These are phyloP conservation scores for Pempheris klunzingeri DNA, from an alignment of 2,797 vertebrate species.

Conservation along the genomic window DNA sequence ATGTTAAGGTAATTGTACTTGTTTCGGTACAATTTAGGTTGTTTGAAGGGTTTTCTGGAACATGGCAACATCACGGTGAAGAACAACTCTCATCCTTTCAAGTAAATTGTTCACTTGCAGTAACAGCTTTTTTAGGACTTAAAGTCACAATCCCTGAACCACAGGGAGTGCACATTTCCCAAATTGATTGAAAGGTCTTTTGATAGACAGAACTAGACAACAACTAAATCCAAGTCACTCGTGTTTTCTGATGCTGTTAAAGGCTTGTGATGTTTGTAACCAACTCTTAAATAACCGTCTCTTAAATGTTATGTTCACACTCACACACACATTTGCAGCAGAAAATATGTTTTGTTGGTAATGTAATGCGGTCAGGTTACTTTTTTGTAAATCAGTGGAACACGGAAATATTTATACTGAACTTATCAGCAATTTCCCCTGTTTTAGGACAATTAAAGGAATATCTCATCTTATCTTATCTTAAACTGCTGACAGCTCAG, in stretches of 20 bases:
- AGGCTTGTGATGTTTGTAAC: neutral
- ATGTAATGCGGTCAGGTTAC: neutral
- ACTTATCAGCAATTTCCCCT: too few species aligned
- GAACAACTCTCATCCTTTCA: slow-evolving; percentile 10
- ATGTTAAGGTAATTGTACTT: slow-evolving; percentile 14
- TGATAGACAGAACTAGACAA: neutral
- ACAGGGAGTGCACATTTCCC: neutral
- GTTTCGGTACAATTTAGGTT: slow-evolving; percentile 36
- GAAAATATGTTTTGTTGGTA: neutral
- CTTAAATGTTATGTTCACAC: neutral
- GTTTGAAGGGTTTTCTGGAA: slow-evolving; percentile 37
- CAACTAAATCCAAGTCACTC: neutral
- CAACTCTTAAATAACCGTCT: neutral
- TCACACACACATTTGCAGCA: neutral
- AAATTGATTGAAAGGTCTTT: neutral
- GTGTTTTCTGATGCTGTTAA: neutral
- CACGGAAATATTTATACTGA: neutral
- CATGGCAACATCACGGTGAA: neutral
- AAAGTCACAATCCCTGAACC: neutral
- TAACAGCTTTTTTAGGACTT: slow-evolving; percentile 16
- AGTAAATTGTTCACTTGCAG: slow-evolving; percentile 15
- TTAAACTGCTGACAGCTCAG: too few species aligned
- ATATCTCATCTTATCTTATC: too few species aligned
- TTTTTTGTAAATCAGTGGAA: neutral
- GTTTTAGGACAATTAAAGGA: too few species aligned